phyloP scores from a whole-genome alignment of 92 coral and sea anemone genomes.

The Hydrozoanthus gracilis region DNA sequence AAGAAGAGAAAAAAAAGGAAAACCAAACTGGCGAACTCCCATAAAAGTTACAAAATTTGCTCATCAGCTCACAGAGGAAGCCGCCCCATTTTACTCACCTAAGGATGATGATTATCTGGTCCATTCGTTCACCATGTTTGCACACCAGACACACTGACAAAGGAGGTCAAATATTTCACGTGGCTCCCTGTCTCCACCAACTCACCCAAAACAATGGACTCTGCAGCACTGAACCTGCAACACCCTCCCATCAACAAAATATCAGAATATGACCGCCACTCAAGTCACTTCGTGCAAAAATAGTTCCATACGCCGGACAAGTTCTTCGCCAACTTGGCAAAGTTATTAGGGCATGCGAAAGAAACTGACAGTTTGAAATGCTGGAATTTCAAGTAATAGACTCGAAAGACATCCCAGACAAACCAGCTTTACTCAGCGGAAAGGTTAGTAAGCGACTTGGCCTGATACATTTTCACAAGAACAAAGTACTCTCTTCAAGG shows the following conservation, averaged over 20 bases:
- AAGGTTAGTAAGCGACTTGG: slow-evolving; percentile 40
- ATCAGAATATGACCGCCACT: slow-evolving; percentile 39
- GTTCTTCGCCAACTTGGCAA: slow-evolving; percentile 36
- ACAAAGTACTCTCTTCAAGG: slow-evolving; percentile 28
- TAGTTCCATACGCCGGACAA: slow-evolving; percentile 46
- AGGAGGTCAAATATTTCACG: slow-evolving; percentile 38
- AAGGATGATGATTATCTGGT: slow-evolving; percentile 37
- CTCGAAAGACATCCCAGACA: slow-evolving; percentile 47
- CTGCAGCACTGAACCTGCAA: slow-evolving; percentile 42
- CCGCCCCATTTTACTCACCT: slow-evolving; percentile 4
- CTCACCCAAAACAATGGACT: slow-evolving; percentile 27
- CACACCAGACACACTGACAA: slow-evolving; percentile 29
- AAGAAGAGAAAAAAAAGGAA: slow-evolving; percentile 25
- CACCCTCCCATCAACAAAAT: slow-evolving; percentile 48
- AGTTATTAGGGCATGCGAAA: slow-evolving; percentile 43
- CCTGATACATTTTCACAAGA: slow-evolving; percentile 39
- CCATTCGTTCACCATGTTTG: slow-evolving; percentile 40
- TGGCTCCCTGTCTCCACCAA: slow-evolving; percentile 47
- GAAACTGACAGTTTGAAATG: slow-evolving; percentile 38
- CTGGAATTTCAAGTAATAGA: slow-evolving; percentile 46
- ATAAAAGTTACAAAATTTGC: slow-evolving; percentile 7
- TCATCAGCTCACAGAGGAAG: slow-evolving; percentile 24
- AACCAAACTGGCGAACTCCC: slow-evolving; percentile 37
- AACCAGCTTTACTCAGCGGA: slow-evolving; percentile 47
- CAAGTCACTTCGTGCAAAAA: slow-evolving; percentile 31